These are phyloP conservation scores for Bombyx mori DNA, from an alignment of 1,140 invertebrate species.

Conservation along the genomic window ASM3026992v2 NC_085130.1:13186501-13187000, in stretches of 20 bases:
- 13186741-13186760: conserved; percentile 10
- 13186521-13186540: conserved; percentile 14
- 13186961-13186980: conserved; percentile 12
- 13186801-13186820: background rate
- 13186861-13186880: background rate
- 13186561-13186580: conserved; percentile 18
- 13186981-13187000: conserved; percentile 10
- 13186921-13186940: conserved; percentile 21
- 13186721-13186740: conserved; percentile 8
- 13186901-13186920: conserved; percentile 12
- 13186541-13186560: conserved; percentile 13
- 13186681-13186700: no score
- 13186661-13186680: no score
- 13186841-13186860: background rate
- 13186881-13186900: conserved; percentile 9
- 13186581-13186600: background rate
- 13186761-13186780: conserved; percentile 10
- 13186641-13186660: no score
- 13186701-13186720: no score
- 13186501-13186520: background rate
- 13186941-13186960: conserved; percentile 16
- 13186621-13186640: no score
- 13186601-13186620: no score
- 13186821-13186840: background rate
- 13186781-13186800: conserved; percentile 4